phyloP scores from a whole-genome alignment of 2,888 invertebrate genomes.

The Eucriotettix oculatus region DNA sequence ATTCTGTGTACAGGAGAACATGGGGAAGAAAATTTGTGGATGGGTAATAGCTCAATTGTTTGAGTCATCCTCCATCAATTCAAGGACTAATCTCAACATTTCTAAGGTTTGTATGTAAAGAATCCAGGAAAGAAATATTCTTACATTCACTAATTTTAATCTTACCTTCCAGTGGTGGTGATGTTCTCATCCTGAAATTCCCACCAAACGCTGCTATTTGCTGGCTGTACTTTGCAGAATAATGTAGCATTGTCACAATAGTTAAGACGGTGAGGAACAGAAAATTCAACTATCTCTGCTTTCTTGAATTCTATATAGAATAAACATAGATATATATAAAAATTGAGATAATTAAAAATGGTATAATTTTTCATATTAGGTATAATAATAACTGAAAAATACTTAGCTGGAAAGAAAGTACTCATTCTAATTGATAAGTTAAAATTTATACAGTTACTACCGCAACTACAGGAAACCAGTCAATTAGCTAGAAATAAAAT shows the following conservation, averaged over 20 bases:
- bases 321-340: background rate
- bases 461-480: too few species aligned
- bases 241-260: slow-evolving; percentile 21
- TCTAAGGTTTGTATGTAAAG: background rate
- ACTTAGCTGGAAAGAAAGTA: too few species aligned
- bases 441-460: too few species aligned
- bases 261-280: slow-evolving; percentile 1
- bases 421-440: too few species aligned
- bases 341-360: background rate
- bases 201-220: slow-evolving; percentile 39
- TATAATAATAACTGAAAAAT: too few species aligned
- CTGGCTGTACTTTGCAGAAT: slow-evolving; percentile 33
- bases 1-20: too few species aligned
- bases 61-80: too few species aligned
- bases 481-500: too few species aligned
- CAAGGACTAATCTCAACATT: too few species aligned
- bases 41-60: too few species aligned
- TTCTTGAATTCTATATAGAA: background rate
- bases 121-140: background rate
- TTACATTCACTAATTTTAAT: background rate
- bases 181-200: slow-evolving; percentile 36
- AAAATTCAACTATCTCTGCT: slow-evolving; percentile 3
- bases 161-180: slow-evolving; percentile 23
- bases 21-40: too few species aligned
- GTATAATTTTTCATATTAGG: too few species aligned